These are phyloP conservation scores for Escarpia spicata DNA, from an alignment of 2,888 invertebrate genomes.

Conservation along the genomic window DNA sequence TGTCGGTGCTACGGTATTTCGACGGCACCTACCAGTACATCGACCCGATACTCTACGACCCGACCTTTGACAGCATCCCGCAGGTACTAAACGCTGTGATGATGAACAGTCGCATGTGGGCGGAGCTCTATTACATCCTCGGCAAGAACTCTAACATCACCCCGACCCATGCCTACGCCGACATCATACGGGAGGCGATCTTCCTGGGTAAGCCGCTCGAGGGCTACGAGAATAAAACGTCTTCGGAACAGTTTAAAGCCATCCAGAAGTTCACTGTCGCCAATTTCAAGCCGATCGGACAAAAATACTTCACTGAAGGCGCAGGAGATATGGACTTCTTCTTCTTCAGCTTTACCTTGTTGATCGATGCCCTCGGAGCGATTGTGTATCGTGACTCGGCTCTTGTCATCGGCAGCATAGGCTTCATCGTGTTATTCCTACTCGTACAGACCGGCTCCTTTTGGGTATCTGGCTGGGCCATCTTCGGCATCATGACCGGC, in stretches of 20 bases:
- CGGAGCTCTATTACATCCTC: conserved; percentile 36
- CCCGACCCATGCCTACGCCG: conserved; percentile 20
- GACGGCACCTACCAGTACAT: conserved; percentile 40
- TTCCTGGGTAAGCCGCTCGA: conserved; percentile 36
- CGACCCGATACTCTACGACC: conserved; percentile 40
- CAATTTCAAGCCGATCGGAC: conserved; percentile 24
- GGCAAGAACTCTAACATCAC: conserved; percentile 37
- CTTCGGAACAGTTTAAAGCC: not conserved
- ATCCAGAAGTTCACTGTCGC: conserved; percentile 31
- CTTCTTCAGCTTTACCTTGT: conserved; percentile 35
- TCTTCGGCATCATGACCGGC: conserved; percentile 42
- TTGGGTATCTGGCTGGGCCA: conserved; percentile 41
- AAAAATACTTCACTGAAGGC: conserved; percentile 20
- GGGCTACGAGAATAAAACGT: conserved; percentile 22
- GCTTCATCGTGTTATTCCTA: conserved; percentile 44
- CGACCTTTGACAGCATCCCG: conserved; percentile 40
- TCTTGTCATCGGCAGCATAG: conserved; percentile 40
- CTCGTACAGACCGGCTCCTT: conserved; percentile 43
- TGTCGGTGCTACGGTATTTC: conserved; percentile 42
- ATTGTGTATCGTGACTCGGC: conserved; percentile 38
- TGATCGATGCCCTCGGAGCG: conserved; percentile 26
- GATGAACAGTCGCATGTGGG: conserved; percentile 25
- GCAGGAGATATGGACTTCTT: conserved; percentile 29
- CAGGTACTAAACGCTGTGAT: conserved; percentile 39
- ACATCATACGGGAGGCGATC: conserved; percentile 32